Conservation (phyloP, 2,113 vertebrate species). For the Thamnophis sirtalis region DNA sequence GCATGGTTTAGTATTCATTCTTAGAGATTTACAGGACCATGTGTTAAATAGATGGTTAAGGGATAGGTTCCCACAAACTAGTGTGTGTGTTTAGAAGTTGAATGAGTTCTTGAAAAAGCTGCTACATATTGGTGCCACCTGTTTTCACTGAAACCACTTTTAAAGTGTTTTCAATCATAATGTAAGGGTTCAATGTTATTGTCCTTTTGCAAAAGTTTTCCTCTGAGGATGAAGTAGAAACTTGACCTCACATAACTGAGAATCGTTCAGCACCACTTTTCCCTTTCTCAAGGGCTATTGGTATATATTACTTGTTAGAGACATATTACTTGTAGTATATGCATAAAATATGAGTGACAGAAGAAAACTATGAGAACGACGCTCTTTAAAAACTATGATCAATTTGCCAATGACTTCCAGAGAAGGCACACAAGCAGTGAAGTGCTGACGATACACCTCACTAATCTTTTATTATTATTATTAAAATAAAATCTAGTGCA, state of each 20-base stretch:
- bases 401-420: neutral
- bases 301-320: neutral
- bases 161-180: neutral
- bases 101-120: neutral
- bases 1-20: neutral
- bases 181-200: neutral
- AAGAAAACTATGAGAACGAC: neutral
- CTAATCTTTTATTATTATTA: neutral
- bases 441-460: neutral
- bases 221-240: slow-evolving; percentile 17
- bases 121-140: neutral
- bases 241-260: neutral
- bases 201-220: neutral
- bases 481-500: no score
- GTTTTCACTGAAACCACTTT: neutral
- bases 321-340: neutral
- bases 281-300: neutral
- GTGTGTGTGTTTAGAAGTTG: neutral
- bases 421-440: neutral
- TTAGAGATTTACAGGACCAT: neutral
- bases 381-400: neutral
- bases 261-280: slow-evolving; percentile 2
- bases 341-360: neutral
- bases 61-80: neutral
- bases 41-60: neutral